Percentiles rank a stretch among this genome's conserved stretches.
These are phyloP conservation scores for Lapara coniferarum DNA, from an alignment of 2,888 invertebrate genomes.

Conservation along the genomic window DNA sequence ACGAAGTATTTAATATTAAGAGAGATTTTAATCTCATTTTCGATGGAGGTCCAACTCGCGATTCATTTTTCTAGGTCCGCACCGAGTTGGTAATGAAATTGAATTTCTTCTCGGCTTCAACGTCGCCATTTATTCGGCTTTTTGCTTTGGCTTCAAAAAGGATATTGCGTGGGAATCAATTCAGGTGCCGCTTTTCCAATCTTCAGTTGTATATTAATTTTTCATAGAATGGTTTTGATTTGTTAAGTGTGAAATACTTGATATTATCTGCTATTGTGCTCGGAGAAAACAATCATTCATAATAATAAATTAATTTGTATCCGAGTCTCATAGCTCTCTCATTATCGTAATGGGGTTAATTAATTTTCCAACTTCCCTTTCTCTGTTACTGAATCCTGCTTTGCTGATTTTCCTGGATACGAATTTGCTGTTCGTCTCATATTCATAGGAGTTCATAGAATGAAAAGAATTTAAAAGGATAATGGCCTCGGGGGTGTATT, in stretches of 20 bases:
- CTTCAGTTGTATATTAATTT: conserved; percentile 67
- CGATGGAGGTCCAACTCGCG: conserved; percentile 41
- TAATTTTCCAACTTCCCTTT: background rate
- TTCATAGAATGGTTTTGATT: conserved; percentile 49
- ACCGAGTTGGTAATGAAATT: conserved; percentile 69
- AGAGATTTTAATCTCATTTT: conserved; percentile 40
- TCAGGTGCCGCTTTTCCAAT: conserved; percentile 69
- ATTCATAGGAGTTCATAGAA: too few relatives aligned
- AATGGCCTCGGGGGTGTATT: too few relatives aligned
- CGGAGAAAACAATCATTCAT: too few relatives aligned
- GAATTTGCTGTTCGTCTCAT: too few relatives aligned
- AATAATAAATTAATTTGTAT: background rate
- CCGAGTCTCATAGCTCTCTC: background rate
- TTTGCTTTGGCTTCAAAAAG: conserved; percentile 73
- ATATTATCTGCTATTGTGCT: background rate
- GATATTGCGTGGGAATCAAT: conserved; percentile 80
- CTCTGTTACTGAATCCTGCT: too few relatives aligned
- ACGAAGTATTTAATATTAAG: conserved; percentile 17
- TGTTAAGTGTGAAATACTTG: conserved; percentile 27
- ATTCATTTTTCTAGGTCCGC: conserved; percentile 56
- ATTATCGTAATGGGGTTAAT: background rate
- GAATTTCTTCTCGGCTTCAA: conserved; percentile 66
- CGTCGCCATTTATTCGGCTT: conserved; percentile 70
- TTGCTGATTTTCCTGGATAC: too few relatives aligned
- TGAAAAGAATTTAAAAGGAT: too few relatives aligned